Conservation (phyloP, 1,140 invertebrate species). For the Calycopis cecrops region DNA sequence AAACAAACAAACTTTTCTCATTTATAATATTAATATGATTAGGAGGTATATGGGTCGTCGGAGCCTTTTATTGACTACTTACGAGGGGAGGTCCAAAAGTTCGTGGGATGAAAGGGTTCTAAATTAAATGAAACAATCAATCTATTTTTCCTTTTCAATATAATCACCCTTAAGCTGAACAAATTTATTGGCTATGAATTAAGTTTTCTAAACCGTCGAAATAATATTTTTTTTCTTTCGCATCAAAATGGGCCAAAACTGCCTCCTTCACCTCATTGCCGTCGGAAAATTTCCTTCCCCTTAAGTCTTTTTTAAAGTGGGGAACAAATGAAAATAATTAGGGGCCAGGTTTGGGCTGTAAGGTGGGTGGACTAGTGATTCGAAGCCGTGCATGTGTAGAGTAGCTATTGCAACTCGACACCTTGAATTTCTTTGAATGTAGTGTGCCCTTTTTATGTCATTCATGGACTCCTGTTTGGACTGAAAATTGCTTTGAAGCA, state of each 20-base stretch:
- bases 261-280: constrained; percentile 37
- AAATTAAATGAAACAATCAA: constrained; percentile 2
- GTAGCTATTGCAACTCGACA: constrained; percentile 32
- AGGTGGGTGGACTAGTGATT: constrained; percentile 63
- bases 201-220: constrained; percentile 31
- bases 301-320: constrained; percentile 33
- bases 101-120: constrained; percentile 8
- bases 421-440: constrained; percentile 23
- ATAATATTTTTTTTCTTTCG: too few species aligned
- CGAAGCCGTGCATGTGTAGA: constrained; percentile 51
- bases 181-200: constrained; percentile 47
- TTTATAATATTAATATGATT: too few species aligned
- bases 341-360: constrained; percentile 64
- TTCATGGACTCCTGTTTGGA: constrained; percentile 32
- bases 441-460: constrained; percentile 43
- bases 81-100: constrained; percentile 7
- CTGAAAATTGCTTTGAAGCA: constrained; percentile 12
- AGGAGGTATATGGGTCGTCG: too few species aligned
- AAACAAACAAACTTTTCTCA: too few species aligned
- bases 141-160: constrained; percentile 16
- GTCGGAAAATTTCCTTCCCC: constrained; percentile 35
- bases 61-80: too few species aligned
- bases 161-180: constrained; percentile 30
- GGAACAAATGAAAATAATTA: constrained; percentile 51
- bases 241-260: constrained; percentile 35